Evolutionary conservation across 1,140 invertebrate species (phyloP), one percentile per base, ranked within the genome.

Genomic region (Nephotettix cincticeps): DNA sequence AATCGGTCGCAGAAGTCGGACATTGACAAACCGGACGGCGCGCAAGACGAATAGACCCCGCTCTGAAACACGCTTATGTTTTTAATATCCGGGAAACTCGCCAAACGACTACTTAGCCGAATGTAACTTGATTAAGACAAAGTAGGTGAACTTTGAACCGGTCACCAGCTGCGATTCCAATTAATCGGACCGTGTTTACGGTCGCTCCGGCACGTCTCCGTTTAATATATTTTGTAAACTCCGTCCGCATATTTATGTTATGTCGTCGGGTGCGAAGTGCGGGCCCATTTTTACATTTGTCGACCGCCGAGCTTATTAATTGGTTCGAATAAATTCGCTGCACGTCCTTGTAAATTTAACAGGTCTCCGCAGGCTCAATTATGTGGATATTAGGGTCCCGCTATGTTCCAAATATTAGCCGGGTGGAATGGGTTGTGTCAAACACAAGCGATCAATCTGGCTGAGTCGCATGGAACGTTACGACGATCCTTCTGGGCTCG

Each of bases 101-200:
- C 56, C 56, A 61, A 61, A 61, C 56, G 56, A 61, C 56, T 61
- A 27, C 56, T 61, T 61, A 61, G 6, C 21, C 21, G 56, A 25
- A 61, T 61, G 21, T 61, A 61, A 61, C 56, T 61, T 27, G 56
- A 61, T 61, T 61, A 61, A 27, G 56, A 61, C 23, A 61, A 61
- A 61, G 56, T 61, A 61, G 56, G 25, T 61, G 56, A 61, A 61
- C 56, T 61, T 61, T 61, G 56, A 61, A 61, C 56, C 27, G 3
- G 21, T 61, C 32, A n/a, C 56, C 25, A 21, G 56, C 56, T 61
- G 56, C 23, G 56, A 61, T 21, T 61, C 56, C 56, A 61, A 61
- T 61, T 61, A 61, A 61, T 61, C 25, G n/a, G n/a, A n/a, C n/a
- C n/a, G n/a, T n/a, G n/a, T n/a, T n/a, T n/a, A n/a, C 56, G 14